Evolutionary conservation across 2,888 invertebrate genomes (phyloP).

Genomic region (Nudaria mundana): DNA sequence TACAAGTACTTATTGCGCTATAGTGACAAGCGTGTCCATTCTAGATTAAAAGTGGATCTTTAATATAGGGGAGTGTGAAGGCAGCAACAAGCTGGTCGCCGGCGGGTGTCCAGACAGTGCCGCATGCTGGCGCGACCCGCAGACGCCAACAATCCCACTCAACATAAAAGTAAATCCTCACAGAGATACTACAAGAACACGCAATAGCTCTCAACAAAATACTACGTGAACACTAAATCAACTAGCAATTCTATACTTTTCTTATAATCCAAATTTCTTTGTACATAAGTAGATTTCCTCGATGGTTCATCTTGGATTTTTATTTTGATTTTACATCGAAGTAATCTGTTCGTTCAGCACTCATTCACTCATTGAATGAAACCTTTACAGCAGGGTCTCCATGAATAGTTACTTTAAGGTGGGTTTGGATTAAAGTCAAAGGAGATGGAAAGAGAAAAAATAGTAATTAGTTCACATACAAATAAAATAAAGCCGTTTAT

Average conservation of each 20-base stretch:
- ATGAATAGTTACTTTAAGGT: too few species aligned
- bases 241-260: conserved; percentile 43
- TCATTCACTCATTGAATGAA: too few species aligned
- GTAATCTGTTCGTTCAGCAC: too few species aligned
- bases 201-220: conserved; percentile 53
- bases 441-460: too few species aligned
- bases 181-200: conserved; percentile 49
- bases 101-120: conserved; percentile 44
- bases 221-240: conserved; percentile 45
- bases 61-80: conserved; percentile 33
- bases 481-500: too few species aligned
- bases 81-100: conserved; percentile 51
- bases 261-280: conserved; percentile 21
- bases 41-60: conserved; percentile 39
- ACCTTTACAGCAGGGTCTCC: too few species aligned
- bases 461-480: too few species aligned
- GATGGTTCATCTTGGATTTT: conserved; percentile 3
- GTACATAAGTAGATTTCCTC: conserved; percentile 23
- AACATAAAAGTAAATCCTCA: conserved; percentile 67
- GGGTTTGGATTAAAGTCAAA: too few species aligned
- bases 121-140: conserved; percentile 65
- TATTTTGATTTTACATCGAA: too few species aligned
- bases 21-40: conserved; percentile 30
- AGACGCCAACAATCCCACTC: conserved; percentile 69
- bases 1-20: conserved; percentile 16